These are phyloP conservation scores for Andrena trimmerana DNA, from an alignment of 2,888 invertebrate species.

Conservation along the genomic window DNA sequence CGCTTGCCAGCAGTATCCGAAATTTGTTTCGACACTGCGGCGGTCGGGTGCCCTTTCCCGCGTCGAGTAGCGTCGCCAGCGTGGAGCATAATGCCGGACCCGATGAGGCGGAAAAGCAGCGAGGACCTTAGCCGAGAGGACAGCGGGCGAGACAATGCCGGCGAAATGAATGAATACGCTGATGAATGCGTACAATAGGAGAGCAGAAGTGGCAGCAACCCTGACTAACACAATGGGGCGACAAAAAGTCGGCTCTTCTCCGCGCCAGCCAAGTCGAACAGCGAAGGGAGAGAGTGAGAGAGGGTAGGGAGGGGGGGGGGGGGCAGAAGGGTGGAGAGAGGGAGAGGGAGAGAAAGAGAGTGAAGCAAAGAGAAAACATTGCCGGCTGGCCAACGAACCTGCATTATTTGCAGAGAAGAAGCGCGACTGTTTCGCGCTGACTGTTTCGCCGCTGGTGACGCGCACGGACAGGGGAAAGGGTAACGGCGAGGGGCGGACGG, in stretches of 20 bases:
- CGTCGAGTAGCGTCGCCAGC: conserved; percentile 59
- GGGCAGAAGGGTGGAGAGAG: conserved; percentile 39
- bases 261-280: conserved; percentile 69
- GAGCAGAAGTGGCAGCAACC: conserved; percentile 77
- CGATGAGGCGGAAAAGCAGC: conserved; percentile 64
- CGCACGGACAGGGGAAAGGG: neutral
- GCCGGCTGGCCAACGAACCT: conserved; percentile 71
- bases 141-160: conserved; percentile 81
- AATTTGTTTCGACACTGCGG: conserved; percentile 41
- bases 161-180: conserved; percentile 84
- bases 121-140: conserved; percentile 79
- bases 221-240: conserved; percentile 78
- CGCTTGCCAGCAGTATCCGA: neutral
- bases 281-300: conserved; percentile 47
- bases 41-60: conserved; percentile 24
- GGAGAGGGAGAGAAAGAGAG: conserved; percentile 22
- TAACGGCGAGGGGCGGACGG: neutral
- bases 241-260: conserved; percentile 79
- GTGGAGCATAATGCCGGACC: conserved; percentile 73
- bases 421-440: conserved; percentile 67
- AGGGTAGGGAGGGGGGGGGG: conserved; percentile 8
- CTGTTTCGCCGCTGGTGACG: conserved; percentile 56
- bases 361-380: conserved; percentile 27
- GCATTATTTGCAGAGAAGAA: conserved; percentile 70
- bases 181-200: conserved; percentile 83